phyloP scores from a whole-genome alignment of 2,888 invertebrate species.

The Macrophya annulata region DNA sequence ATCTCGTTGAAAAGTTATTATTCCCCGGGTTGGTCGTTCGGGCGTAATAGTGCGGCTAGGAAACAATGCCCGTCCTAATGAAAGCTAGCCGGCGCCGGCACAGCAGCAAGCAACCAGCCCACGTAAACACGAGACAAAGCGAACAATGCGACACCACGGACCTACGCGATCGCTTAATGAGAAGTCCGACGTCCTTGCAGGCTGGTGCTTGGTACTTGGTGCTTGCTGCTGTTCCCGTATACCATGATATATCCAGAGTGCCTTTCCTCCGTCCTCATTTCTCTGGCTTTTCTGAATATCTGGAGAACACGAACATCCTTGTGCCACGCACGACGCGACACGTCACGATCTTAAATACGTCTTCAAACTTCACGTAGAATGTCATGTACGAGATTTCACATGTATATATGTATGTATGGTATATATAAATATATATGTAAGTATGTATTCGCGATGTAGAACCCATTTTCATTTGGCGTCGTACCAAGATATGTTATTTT shows the following conservation, averaged over 20 bases:
- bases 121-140: conserved; percentile 75
- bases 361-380: neutral
- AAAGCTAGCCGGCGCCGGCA: conserved; percentile 69
- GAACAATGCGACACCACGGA: conserved; percentile 71
- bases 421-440: neutral
- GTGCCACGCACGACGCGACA: neutral
- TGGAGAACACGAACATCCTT: neutral
- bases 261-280: conserved; percentile 7
- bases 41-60: conserved; percentile 71
- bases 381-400: neutral
- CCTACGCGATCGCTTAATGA: conserved; percentile 48
- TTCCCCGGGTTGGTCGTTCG: conserved; percentile 67
- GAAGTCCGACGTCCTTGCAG: conserved; percentile 31
- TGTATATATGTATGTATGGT: neutral
- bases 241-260: neutral
- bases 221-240: neutral
- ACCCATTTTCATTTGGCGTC: conserved; percentile 38
- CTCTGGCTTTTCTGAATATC: neutral
- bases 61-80: conserved; percentile 77
- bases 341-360: neutral
- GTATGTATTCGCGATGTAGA: neutral
- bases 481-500: conserved; percentile 22
- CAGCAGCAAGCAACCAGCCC: conserved; percentile 6
- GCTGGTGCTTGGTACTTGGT: neutral
- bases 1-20: conserved; percentile 31